These are phyloP conservation scores for Lasius platythorax DNA, from an alignment of 2,888 invertebrate genomes.

Conservation along the genomic window DNA sequence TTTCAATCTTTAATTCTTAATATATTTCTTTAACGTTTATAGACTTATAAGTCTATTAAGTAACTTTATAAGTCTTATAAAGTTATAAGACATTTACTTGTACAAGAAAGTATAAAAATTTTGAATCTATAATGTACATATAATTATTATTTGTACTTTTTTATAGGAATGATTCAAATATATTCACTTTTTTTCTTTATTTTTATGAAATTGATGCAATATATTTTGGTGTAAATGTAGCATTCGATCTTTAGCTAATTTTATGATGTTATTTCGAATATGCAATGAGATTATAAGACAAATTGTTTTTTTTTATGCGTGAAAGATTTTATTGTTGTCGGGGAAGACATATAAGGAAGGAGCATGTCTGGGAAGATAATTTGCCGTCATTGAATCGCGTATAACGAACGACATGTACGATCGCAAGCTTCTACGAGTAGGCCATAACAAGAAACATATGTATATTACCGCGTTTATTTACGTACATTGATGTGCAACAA, in stretches of 20 bases:
- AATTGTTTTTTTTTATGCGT: background rate
- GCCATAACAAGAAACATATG: conserved; percentile 62
- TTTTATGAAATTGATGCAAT: conserved; percentile 1
- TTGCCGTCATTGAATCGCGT: conserved; percentile 57
- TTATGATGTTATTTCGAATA: background rate
- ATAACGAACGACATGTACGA: conserved; percentile 63
- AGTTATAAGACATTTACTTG: background rate
- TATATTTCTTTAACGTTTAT: background rate
- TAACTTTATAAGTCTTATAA: no score
- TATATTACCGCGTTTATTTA: conserved; percentile 61
- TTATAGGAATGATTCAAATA: background rate
- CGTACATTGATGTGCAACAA: conserved; percentile 69
- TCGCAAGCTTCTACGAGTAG: conserved; percentile 49
- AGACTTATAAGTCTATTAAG: no score
- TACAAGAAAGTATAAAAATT: background rate
- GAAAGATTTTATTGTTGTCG: background rate
- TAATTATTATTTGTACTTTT: background rate
- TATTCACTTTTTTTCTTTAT: background rate
- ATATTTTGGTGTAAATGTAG: background rate
- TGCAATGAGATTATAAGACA: background rate
- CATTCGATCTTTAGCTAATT: background rate
- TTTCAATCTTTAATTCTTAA: background rate
- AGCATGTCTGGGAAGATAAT: conserved; percentile 54
- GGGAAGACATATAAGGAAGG: background rate
- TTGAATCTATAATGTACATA: background rate